Percentiles rank a stretch among this genome's conserved stretches.
These are phyloP conservation scores for Digitonthophagus gazella DNA, from an alignment of 2,888 invertebrate species.

Conservation along the genomic window DNA sequence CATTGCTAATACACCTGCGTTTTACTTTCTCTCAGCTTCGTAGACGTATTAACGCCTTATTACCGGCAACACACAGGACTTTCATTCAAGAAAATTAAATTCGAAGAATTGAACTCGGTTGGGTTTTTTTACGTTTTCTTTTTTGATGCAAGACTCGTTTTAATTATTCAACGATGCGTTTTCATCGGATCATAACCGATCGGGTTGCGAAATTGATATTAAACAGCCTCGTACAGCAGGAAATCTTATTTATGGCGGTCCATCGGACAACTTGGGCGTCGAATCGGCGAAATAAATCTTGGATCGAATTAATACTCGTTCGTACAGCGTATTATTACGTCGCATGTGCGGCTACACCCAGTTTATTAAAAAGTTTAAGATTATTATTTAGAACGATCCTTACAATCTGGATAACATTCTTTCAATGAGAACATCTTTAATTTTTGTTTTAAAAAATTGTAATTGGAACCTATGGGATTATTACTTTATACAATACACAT, in stretches of 20 bases:
- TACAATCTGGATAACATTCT: no score
- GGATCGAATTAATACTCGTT: slow-evolving; percentile 25
- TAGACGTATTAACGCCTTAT: slow-evolving; percentile 1
- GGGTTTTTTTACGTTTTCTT: no score
- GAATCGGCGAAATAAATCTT: slow-evolving; percentile 27
- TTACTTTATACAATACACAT: no score
- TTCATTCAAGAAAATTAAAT: no score
- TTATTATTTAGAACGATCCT: no score
- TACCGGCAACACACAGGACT: neutral
- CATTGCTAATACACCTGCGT: neutral
- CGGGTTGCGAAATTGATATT: neutral
- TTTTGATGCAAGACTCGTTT: no score
- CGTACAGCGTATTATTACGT: slow-evolving; percentile 23
- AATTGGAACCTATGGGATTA: no score
- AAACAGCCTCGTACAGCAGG: neutral
- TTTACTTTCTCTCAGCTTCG: neutral
- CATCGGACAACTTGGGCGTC: slow-evolving; percentile 21
- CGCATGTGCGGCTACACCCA: slow-evolving; percentile 26
- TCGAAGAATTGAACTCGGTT: no score
- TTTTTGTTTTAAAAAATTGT: no score
- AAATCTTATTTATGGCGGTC: neutral
- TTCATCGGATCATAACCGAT: neutral
- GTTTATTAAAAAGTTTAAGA: slow-evolving; percentile 25
- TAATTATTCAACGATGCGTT: neutral
- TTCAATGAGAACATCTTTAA: no score